Conservation (phyloP, 2,888 invertebrate genomes). For the Clostera curtula region DNA sequence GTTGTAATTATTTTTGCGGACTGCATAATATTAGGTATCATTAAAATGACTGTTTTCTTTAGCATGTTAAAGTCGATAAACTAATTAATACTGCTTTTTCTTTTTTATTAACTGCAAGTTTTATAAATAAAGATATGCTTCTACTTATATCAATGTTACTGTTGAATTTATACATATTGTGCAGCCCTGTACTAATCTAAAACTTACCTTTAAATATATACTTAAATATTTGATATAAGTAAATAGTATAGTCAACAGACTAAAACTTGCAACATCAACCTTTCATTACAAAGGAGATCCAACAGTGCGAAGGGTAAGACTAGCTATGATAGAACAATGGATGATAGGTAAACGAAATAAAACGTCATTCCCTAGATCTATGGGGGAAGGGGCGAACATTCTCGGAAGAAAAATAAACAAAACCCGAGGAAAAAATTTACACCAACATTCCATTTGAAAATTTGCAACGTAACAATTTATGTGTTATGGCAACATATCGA, state of each 20-base stretch:
- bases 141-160: too few relatives aligned
- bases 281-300: conserved; percentile 54
- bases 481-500: conserved; percentile 65
- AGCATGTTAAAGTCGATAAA: too few relatives aligned
- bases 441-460: conserved; percentile 81
- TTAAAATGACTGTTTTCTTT: too few relatives aligned
- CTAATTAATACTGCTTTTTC: too few relatives aligned
- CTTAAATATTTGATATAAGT: conserved; percentile 25
- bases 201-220: conserved; percentile 31
- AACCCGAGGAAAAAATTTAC: conserved; percentile 64
- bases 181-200: conserved; percentile 40
- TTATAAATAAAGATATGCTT: too few relatives aligned
- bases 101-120: too few relatives aligned
- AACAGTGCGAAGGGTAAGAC: conserved; percentile 54
- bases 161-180: conserved; percentile 18
- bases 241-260: conserved; percentile 30
- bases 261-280: conserved; percentile 61
- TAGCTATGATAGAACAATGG: conserved; percentile 61
- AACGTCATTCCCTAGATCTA: conserved; percentile 68
- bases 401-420: conserved; percentile 51
- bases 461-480: conserved; percentile 48
- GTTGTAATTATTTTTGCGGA: conserved; percentile 16
- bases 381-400: conserved; percentile 76
- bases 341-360: conserved; percentile 46
- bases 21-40: conserved; percentile 22